A percentile compares a stretch with the other conserved stretches of the same genome.
Conservation (phyloP, 2,888 invertebrate species). For the Leucoma salicis region DNA sequence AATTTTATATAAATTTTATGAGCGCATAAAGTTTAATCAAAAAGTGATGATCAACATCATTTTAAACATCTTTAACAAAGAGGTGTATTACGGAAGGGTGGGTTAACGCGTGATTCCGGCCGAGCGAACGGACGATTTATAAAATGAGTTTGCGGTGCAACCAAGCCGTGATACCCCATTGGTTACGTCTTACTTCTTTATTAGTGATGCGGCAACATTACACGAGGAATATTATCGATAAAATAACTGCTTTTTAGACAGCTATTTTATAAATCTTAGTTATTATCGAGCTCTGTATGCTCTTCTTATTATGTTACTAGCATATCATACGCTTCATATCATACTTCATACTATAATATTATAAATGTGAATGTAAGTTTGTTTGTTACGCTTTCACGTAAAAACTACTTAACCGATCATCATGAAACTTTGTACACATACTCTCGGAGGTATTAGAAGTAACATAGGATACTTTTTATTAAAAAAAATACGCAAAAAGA, state of each 20-base stretch:
- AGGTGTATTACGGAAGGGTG: conserved; percentile 62
- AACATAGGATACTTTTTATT: too few species aligned
- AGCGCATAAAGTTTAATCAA: too few species aligned
- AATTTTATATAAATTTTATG: too few species aligned
- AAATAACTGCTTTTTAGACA: background rate
- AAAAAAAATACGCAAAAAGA: too few species aligned
- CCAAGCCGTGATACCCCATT: conserved; percentile 78
- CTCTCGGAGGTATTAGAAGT: too few species aligned
- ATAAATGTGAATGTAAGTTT: too few species aligned
- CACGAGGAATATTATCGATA: conserved; percentile 28
- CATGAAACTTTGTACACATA: too few species aligned
- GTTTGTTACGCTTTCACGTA: too few species aligned
- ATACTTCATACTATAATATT: too few species aligned
- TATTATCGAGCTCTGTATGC: background rate
- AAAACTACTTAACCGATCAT: too few species aligned
- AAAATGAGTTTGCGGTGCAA: conserved; percentile 82
- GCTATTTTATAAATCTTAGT: background rate
- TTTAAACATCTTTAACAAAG: conserved; percentile 43
- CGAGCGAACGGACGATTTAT: conserved; percentile 75
- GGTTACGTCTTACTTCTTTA: conserved; percentile 81
- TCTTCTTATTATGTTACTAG: too few species aligned
- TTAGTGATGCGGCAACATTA: conserved; percentile 42
- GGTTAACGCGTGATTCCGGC: conserved; percentile 76
- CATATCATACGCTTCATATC: too few species aligned
- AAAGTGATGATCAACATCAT: background rate